Evolutionary conservation across 1,140 invertebrate genomes (phyloP).

Genomic region (Rhagoletis zephyria): DNA sequence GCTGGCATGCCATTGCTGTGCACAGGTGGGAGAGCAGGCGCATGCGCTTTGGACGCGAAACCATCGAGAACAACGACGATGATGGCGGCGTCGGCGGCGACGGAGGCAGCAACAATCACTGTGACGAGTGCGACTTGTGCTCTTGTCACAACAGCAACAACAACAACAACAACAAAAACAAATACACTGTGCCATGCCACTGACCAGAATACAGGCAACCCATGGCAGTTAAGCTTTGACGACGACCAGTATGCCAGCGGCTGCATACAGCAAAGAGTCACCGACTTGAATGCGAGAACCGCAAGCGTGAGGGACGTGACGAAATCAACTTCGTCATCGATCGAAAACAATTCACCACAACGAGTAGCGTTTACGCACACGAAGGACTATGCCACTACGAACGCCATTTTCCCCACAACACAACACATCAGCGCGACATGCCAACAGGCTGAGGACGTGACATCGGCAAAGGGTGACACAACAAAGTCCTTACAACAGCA

Average conservation of each 20-base stretch:
- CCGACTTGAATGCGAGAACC: neutral
- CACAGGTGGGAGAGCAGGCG: conserved; percentile 40
- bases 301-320: conserved; percentile 14
- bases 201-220: neutral
- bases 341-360: conserved; percentile 20
- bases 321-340: conserved; percentile 43
- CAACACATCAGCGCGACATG: neutral
- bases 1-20: neutral
- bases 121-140: conserved; percentile 47
- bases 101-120: conserved; percentile 24
- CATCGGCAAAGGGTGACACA: conserved; percentile 61
- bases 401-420: neutral
- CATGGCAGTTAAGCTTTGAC: neutral
- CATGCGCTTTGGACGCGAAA: neutral
- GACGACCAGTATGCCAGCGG: neutral
- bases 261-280: conserved; percentile 15
- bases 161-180: neutral
- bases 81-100: neutral
- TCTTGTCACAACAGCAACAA: neutral
- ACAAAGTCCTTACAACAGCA: conserved; percentile 66
- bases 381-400: conserved; percentile 17
- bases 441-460: conserved; percentile 37
- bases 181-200: neutral
- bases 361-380: conserved; percentile 31
- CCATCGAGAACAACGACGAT: no score